These are phyloP conservation scores for Numida meleagris DNA, from an alignment of 2,113 vertebrate genomes.

Conservation along the genomic window DNA sequence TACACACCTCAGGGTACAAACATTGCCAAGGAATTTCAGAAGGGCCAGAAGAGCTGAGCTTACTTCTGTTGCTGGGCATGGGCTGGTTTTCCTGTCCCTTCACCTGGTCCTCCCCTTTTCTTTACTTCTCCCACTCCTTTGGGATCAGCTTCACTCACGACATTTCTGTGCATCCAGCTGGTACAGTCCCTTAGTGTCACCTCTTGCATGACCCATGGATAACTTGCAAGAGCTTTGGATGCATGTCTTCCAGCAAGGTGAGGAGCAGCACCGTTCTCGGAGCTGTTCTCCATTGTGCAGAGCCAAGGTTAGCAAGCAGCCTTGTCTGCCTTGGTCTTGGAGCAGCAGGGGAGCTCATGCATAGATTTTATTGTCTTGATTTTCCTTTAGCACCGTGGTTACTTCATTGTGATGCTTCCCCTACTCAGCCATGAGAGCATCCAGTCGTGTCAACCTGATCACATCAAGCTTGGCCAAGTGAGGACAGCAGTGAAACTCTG, in stretches of 20 bases:
- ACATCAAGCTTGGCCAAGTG: not conserved
- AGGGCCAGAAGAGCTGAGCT: not conserved
- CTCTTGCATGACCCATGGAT: not conserved
- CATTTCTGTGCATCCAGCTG: not conserved
- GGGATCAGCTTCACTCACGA: not conserved
- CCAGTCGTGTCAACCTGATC: not conserved
- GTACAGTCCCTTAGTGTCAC: not conserved
- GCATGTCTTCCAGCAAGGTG: not conserved
- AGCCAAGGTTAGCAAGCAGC: accelerated
- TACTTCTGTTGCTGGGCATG: not conserved
- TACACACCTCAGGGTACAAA: not conserved
- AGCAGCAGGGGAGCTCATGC: not conserved
- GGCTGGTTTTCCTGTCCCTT: not conserved
- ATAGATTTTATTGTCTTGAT: not conserved
- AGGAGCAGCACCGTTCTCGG: not conserved
- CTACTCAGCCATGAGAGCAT: too few species aligned
- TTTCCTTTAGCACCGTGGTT: not conserved
- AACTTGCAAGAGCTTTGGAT: not conserved
- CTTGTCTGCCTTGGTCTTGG: not conserved
- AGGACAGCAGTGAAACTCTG: not conserved
- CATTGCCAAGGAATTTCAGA: not conserved
- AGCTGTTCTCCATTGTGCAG: not conserved
- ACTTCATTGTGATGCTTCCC: accelerated
- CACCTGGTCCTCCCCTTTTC: not conserved
- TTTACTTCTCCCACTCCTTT: not conserved